These are phyloP conservation scores for Gallinago jamesoni DNA, from an alignment of 2,113 vertebrate species.

Conservation along the genomic window DNA sequence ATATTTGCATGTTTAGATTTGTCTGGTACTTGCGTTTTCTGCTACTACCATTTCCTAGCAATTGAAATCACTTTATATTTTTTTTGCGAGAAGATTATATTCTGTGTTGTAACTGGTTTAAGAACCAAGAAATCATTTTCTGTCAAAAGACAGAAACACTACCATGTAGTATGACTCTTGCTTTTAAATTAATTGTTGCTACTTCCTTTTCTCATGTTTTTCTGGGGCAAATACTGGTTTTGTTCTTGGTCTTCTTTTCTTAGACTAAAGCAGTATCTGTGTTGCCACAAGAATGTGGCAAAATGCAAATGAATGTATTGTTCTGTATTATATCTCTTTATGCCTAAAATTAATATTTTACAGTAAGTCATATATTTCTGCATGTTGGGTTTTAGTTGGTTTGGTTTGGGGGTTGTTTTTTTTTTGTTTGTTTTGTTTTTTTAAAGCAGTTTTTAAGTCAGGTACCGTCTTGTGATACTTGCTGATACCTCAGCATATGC, in stretches of 20 bases:
- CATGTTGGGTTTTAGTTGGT: not conserved
- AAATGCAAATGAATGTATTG: not conserved
- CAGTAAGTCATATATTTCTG: not conserved
- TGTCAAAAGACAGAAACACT: not conserved
- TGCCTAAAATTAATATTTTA: not conserved
- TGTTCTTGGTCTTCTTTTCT: not conserved
- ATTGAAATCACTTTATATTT: not conserved
- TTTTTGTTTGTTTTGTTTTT: not conserved
- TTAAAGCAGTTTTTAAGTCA: not conserved
- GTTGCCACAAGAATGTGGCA: not conserved
- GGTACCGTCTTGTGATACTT: not conserved
- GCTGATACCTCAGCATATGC: not conserved
- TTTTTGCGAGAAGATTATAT: not conserved
- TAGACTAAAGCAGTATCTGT: not conserved
- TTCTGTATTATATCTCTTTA: not conserved
- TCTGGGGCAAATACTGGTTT: not conserved
- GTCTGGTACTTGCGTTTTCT: not conserved
- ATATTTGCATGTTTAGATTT: not conserved
- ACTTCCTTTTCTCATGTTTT: not conserved
- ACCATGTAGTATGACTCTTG: rapidly evolving
- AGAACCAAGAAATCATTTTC: not conserved
- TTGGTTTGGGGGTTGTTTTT: not conserved
- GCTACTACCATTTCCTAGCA: not conserved
- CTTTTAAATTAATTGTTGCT: not conserved
- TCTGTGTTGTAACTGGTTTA: not conserved